A percentile compares a stretch with the other conserved stretches of the same genome.
phyloP scores from a whole-genome alignment of 1,140 invertebrate species.

The Lordiphosa collinella region DNA sequence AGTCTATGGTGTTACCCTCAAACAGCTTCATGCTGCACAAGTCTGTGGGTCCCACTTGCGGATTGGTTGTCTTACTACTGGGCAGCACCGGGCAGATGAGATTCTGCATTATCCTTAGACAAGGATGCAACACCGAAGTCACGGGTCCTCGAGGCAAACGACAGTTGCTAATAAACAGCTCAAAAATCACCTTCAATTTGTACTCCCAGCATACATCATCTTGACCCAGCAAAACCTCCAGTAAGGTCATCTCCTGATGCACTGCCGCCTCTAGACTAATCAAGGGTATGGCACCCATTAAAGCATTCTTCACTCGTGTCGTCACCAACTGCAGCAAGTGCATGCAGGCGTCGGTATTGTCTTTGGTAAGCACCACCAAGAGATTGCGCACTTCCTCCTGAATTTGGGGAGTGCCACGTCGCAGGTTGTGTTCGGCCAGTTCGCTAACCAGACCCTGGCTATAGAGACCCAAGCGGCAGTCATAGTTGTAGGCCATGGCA shows the following conservation, averaged over 20 bases:
- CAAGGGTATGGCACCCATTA: conserved; percentile 82
- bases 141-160: conserved; percentile 75
- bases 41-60: conserved; percentile 76
- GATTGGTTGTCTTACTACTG: conserved; percentile 74
- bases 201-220: conserved; percentile 98
- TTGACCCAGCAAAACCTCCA: conserved; percentile 92
- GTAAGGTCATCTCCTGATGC: conserved; percentile 92
- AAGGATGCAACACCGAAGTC: conserved; percentile 82
- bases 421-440: conserved; percentile 93
- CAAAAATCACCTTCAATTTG: conserved; percentile 93
- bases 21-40: conserved; percentile 82
- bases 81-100: conserved; percentile 87
- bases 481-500: conserved; percentile 92
- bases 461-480: conserved; percentile 89
- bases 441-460: conserved; percentile 93
- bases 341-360: conserved; percentile 93
- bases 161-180: conserved; percentile 89
- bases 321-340: conserved; percentile 91
- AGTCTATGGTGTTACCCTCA: conserved; percentile 86
- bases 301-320: conserved; percentile 88
- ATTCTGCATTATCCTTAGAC: conserved; percentile 90
- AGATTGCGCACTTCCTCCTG: conserved; percentile 93
- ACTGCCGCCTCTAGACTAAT: conserved; percentile 88
- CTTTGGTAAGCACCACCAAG: conserved; percentile 93
- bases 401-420: conserved; percentile 88